Conservation (phyloP, 1,140 invertebrate genomes). For the Drosophila kikkawai region DNA sequence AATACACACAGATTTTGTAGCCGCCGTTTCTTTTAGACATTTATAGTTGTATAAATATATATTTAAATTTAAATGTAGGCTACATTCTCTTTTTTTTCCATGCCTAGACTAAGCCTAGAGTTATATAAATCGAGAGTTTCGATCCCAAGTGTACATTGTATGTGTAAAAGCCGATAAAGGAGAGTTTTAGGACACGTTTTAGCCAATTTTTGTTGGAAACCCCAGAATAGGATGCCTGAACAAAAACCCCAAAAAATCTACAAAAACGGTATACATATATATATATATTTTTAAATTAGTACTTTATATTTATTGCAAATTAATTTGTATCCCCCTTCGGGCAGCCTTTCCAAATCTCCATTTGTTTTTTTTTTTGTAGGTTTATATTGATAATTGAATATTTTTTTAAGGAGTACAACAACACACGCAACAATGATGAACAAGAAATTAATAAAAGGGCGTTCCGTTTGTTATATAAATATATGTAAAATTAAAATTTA, state of each 20-base stretch:
- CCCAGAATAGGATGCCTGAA: slow-evolving; percentile 5
- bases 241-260: neutral
- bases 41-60: slow-evolving; percentile 13
- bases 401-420: neutral
- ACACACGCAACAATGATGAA: slow-evolving; percentile 19
- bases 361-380: slow-evolving; percentile 4
- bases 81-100: slow-evolving; percentile 4
- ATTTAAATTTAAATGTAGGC: slow-evolving; percentile 7
- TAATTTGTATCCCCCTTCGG: slow-evolving; percentile 16
- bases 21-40: slow-evolving; percentile 23
- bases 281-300: neutral
- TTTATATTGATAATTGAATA: slow-evolving; percentile 10
- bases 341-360: slow-evolving; percentile 2
- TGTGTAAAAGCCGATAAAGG: slow-evolving; percentile 18
- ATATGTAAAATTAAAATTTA: slow-evolving; percentile 8
- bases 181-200: slow-evolving; percentile 35
- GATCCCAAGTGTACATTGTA: slow-evolving; percentile 26
- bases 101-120: slow-evolving; percentile 6
- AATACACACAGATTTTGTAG: slow-evolving; percentile 17
- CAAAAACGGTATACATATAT: slow-evolving; percentile 5
- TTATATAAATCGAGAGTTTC: neutral
- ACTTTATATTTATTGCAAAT: slow-evolving; percentile 41
- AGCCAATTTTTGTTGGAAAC: slow-evolving; percentile 47
- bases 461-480: slow-evolving; percentile 30
- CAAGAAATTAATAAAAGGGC: neutral